These are phyloP conservation scores for Columba livia DNA, from an alignment of 2,113 vertebrate genomes.

Conservation along the genomic window DNA sequence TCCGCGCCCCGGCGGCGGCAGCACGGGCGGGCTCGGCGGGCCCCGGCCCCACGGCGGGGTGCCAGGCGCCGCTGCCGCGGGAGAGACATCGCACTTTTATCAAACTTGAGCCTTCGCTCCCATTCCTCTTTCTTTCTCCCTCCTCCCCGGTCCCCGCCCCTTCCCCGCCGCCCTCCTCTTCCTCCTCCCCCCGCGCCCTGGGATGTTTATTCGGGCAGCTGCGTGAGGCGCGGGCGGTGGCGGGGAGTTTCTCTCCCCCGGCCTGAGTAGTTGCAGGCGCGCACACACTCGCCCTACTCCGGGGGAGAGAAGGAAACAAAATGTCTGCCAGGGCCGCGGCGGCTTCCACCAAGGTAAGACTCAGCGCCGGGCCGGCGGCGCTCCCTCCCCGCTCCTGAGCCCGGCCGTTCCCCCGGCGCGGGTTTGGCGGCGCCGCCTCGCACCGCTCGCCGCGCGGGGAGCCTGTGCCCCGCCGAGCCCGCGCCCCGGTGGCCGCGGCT, in stretches of 20 bases:
- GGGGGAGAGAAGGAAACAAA: slow-evolving; percentile 79
- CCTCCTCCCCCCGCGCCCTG: neutral
- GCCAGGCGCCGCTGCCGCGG: neutral
- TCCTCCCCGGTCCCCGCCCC: neutral
- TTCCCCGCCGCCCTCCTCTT: neutral
- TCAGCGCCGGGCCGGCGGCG: neutral
- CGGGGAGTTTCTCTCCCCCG: neutral
- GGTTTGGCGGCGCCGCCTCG: neutral
- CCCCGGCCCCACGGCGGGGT: too few species aligned
- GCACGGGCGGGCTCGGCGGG: too few species aligned
- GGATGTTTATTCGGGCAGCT: slow-evolving; percentile 67
- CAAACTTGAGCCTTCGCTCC: neutral
- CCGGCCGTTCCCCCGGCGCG: too few species aligned
- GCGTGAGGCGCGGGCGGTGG: slow-evolving; percentile 52
- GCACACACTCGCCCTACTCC: neutral
- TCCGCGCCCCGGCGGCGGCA: neutral
- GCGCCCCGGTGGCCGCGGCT: too few species aligned
- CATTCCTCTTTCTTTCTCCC: neutral
- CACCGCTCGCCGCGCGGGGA: neutral
- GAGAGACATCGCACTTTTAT: neutral
- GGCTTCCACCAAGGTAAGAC: slow-evolving; percentile 80
- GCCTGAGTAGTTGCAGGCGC: neutral
- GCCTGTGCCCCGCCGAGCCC: neutral
- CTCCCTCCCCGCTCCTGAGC: neutral
- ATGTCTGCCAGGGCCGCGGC: slow-evolving; percentile 88